Base-by-base conservation (phyloP, 2,888 invertebrate species). In the Yponomeuta sedellus region DNA sequence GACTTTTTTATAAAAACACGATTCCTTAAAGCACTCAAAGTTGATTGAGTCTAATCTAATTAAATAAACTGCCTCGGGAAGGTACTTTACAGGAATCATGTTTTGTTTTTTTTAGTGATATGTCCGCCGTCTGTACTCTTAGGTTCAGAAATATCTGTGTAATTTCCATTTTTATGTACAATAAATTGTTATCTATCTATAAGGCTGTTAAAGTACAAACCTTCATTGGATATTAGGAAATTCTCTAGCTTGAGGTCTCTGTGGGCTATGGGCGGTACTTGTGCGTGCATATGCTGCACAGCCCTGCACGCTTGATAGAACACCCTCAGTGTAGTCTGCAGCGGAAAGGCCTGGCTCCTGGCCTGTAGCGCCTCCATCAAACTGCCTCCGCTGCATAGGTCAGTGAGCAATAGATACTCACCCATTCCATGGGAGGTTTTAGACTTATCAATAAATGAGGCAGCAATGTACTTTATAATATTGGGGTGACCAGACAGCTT, bases 241-340 rank as follows among this genome's bases (percentile, higher is more conserved):
- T 99, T 99, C 92, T 99, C 99, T 86, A 96, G 94, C 92, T 99
- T 99, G 76, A 99, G 94, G 92, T 99, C 99, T 76, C 99, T 93
- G 88, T 99, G 99, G 63, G 96, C 95, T 69, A 99, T 95, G n/a
- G 98, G 96, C 58, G 97, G 97, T 62, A 93, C 92, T 85, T 97
- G 97, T 58, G 93, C 93, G 81, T 99, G 99, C 96, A 99, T 96
- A 80, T 98, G 98, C 72, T 97, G 95, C 12, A 99, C 96, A 56
- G 98, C 97, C 71, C 93, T 93, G 74, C 97, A 95, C 22, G 96
- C 95, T 87, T 99, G 98, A 88, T 98, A 98, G 85, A 98, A 97
- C 70, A 99, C 94, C 79, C 94, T 94, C 73, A 97, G 92, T 67
- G 97, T 94, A 68, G 94, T 93, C 59, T 94, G 93, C 34, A 94